Conservation (phyloP, 2,888 invertebrate genomes). For the Cinara cedri region DNA sequence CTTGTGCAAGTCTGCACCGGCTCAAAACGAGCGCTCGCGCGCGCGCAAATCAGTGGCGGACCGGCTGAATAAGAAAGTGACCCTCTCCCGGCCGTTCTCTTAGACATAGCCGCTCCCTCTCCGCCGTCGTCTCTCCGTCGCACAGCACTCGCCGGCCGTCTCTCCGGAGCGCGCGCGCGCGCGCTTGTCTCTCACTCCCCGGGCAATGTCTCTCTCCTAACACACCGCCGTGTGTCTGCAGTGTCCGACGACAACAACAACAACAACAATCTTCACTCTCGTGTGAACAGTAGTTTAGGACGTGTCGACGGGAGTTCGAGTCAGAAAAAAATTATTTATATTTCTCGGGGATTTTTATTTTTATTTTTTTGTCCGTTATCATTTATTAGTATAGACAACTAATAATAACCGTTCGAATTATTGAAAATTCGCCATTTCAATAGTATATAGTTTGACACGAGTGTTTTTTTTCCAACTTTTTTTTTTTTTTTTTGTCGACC, state of each 20-base stretch:
- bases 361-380: not conserved
- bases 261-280: conserved; percentile 49
- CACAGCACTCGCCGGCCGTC: not conserved
- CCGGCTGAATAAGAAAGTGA: conserved; percentile 51
- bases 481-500: not conserved
- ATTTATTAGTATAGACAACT: no score
- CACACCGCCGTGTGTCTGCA: not conserved
- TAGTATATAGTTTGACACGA: not conserved
- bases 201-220: conserved; percentile 26
- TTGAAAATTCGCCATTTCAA: no score
- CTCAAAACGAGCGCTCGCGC: not conserved
- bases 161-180: not conserved
- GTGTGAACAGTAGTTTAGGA: conserved; percentile 54
- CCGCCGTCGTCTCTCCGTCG: not conserved
- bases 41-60: not conserved
- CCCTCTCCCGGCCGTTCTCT: conserved; percentile 35
- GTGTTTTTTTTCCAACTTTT: conserved; percentile 1
- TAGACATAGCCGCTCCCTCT: not conserved
- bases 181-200: conserved; percentile 22
- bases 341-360: conserved; percentile 2
- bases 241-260: conserved; percentile 37
- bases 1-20: conserved; percentile 26
- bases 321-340: conserved; percentile 6
- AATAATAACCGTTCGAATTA: no score
- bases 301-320: conserved; percentile 33